A percentile compares a stretch with the other conserved stretches of the same genome.
These are phyloP conservation scores for Macaca nemestrina DNA, from an alignment of 2,113 vertebrate genomes.

Conservation along the genomic window DNA sequence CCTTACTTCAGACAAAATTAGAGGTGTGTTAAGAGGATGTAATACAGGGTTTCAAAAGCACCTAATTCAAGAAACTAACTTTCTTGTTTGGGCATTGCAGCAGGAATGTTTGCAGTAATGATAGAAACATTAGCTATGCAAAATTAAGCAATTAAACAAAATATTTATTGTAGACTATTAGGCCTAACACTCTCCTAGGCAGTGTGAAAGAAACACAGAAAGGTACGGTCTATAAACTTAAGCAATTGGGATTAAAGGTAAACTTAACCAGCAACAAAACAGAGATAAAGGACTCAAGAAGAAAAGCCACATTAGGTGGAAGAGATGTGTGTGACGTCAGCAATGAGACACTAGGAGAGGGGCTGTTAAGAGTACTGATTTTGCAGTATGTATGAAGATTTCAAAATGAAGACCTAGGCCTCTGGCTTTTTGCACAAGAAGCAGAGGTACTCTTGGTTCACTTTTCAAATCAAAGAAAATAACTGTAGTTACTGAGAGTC, in stretches of 20 bases:
- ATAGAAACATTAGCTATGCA: background rate
- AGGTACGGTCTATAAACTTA: background rate
- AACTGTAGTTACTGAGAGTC: background rate
- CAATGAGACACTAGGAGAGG: background rate
- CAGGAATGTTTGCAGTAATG: background rate
- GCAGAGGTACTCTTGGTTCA: rapidly evolving
- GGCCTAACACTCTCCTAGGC: background rate
- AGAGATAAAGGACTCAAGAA: background rate
- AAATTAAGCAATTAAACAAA: background rate
- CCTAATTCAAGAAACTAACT: background rate
- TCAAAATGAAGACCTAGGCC: background rate
- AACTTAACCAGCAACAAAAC: background rate
- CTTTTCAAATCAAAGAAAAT: background rate
- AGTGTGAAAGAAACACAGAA: background rate
- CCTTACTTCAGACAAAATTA: background rate
- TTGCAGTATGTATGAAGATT: background rate
- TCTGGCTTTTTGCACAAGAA: background rate
- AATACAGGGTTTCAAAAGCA: background rate
- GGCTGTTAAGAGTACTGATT: background rate
- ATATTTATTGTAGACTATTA: background rate
- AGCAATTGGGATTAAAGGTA: background rate
- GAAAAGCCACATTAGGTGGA: background rate
- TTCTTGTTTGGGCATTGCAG: background rate
- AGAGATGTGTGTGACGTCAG: background rate
- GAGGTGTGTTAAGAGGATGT: background rate